These are phyloP conservation scores for Umimayanthus chanpuru DNA, from an alignment of 92 coral and sea anemone genomes.

Conservation along the genomic window DNA sequence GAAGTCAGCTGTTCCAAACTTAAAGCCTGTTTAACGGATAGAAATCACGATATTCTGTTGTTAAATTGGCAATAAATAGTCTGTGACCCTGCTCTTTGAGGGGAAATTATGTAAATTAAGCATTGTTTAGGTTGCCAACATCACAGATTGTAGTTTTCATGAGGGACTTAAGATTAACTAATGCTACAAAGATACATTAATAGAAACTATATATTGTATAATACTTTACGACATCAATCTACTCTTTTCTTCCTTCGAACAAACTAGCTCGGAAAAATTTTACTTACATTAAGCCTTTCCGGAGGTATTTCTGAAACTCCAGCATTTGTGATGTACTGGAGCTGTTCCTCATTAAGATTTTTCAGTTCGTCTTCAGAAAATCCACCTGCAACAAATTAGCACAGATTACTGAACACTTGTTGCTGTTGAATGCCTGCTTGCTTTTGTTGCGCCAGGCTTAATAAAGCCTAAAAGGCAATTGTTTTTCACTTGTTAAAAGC, in stretches of 20 bases:
- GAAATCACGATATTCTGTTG: too few species aligned
- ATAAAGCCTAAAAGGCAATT: neutral
- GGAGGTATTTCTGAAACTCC: conserved; percentile 13
- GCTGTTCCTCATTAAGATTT: neutral
- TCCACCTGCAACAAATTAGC: conserved; percentile 1
- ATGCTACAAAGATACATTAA: too few species aligned
- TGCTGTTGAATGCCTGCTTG: neutral
- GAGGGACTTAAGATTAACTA: too few species aligned
- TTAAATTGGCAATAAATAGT: too few species aligned
- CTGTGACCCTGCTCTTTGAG: too few species aligned
- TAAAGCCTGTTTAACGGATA: neutral
- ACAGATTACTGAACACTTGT: neutral
- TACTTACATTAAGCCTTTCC: neutral
- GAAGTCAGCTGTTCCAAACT: neutral
- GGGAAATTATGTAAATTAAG: too few species aligned
- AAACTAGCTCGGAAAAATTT: neutral
- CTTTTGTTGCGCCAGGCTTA: neutral
- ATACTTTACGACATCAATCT: too few species aligned
- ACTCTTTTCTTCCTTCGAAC: too few species aligned
- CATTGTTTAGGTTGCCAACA: too few species aligned
- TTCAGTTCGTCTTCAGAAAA: conserved; percentile 9
- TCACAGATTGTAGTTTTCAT: too few species aligned
- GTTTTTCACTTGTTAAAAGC: too few species aligned
- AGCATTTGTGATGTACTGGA: neutral
- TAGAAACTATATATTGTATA: too few species aligned